A percentile compares a stretch with the other conserved stretches of the same genome.
phyloP scores from a whole-genome alignment of 2,888 invertebrate species.

The Coenonympha arcania region DNA sequence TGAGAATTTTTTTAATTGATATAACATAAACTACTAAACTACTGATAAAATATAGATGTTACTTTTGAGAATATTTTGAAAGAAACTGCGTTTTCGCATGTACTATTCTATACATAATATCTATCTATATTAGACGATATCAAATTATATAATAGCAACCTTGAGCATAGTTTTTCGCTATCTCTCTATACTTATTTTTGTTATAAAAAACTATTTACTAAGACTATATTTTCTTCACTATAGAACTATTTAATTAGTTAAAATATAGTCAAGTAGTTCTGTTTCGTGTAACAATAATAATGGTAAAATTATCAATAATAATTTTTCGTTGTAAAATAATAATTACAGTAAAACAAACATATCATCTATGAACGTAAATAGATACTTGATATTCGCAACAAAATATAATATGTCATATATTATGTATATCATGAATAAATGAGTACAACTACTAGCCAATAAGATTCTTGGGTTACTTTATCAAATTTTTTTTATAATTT shows the following conservation, averaged over 20 bases:
- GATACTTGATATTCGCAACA: not conserved
- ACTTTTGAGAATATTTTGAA: not conserved
- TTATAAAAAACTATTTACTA: conserved; percentile 9
- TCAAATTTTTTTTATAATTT: conserved; percentile 4
- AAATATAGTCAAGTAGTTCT: not conserved
- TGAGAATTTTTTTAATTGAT: too few species aligned
- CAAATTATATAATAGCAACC: conserved; percentile 32
- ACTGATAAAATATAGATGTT: too few species aligned
- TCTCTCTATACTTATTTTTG: conserved; percentile 17
- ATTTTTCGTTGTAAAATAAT: not conserved
- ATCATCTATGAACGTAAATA: not conserved
- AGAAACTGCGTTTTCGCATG: conserved; percentile 23
- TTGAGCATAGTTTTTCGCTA: conserved; percentile 52
- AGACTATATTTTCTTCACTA: not conserved
- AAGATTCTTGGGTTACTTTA: conserved; percentile 5
- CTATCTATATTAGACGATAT: conserved; percentile 26
- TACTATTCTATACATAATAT: conserved; percentile 26
- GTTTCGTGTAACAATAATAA: not conserved
- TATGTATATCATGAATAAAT: not conserved
- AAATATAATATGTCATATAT: not conserved
- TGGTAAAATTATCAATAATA: too few species aligned
- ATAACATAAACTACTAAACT: too few species aligned
- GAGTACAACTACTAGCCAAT: not conserved
- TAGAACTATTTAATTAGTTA: not conserved
- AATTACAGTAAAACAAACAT: not conserved